These are phyloP conservation scores for Neosilurus mollespiculum DNA, from an alignment of 2,797 vertebrate species.

Conservation along the genomic window DNA sequence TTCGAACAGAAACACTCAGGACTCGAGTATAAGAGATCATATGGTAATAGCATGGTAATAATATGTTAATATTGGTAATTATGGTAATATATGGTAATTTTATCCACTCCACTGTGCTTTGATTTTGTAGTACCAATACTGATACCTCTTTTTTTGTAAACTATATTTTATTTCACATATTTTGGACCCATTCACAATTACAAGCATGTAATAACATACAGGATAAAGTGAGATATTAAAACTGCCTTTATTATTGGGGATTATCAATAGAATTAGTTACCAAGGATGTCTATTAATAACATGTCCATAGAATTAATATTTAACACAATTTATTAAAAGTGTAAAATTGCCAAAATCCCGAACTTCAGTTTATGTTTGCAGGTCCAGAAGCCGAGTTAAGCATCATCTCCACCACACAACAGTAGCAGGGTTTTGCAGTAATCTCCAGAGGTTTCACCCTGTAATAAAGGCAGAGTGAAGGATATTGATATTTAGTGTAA, in stretches of 20 bases:
- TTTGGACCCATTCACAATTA: background rate
- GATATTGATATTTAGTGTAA: background rate
- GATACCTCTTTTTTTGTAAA: background rate
- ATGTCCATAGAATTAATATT: slow-evolving; percentile 15
- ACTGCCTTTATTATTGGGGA: background rate
- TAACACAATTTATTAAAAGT: background rate
- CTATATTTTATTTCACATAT: background rate
- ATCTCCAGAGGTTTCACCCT: slow-evolving; percentile 88
- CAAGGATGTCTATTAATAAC: background rate
- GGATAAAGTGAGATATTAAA: background rate
- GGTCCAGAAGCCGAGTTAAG: slow-evolving; percentile 53
- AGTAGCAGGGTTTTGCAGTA: slow-evolving; percentile 85
- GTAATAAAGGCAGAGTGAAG: slow-evolving; percentile 52
- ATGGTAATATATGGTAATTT: background rate
- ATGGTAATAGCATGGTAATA: background rate
- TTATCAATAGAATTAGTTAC: background rate
- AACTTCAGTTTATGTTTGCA: background rate
- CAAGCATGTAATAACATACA: slow-evolving; percentile 6
- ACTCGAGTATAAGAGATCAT: background rate
- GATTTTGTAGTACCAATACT: background rate
- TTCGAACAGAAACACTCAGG: too few relatives aligned
- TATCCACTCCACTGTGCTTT: background rate
- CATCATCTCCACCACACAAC: slow-evolving; percentile 87
- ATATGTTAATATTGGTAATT: too few relatives aligned
- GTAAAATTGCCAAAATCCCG: background rate